These are phyloP conservation scores for Heliocidaris tuberculata DNA, from an alignment of 35 echinoderm and acorn worm species.

Conservation along the genomic window DNA sequence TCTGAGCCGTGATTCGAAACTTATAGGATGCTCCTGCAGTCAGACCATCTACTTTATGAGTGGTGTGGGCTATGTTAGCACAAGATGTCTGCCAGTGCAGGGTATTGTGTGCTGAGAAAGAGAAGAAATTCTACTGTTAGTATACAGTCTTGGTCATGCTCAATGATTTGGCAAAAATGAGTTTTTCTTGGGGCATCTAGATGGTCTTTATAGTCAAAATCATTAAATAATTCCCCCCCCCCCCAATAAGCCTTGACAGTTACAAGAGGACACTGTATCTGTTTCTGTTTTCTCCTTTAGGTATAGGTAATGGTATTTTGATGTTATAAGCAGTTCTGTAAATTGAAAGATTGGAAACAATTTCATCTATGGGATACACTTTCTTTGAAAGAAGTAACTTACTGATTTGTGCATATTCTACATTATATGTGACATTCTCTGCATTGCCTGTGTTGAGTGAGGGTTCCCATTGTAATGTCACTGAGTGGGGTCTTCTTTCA, in stretches of 20 bases:
- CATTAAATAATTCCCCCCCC: too few relatives aligned
- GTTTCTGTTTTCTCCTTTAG: neutral
- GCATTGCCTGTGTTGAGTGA: slow-evolving; percentile 63
- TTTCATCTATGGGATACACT: too few relatives aligned
- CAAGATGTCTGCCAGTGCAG: slow-evolving; percentile 63
- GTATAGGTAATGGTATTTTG: too few relatives aligned
- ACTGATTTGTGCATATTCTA: slow-evolving; percentile 79
- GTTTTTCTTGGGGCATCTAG: too few relatives aligned
- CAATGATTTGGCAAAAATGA: too few relatives aligned
- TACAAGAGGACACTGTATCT: neutral
- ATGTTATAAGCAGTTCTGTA: too few relatives aligned
- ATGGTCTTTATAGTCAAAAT: too few relatives aligned
- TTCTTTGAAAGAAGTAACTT: slow-evolving; percentile 27
- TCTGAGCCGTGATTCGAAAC: slow-evolving; percentile 78
- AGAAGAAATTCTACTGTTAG: neutral
- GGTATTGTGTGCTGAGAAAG: slow-evolving; percentile 44
- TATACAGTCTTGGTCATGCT: too few relatives aligned
- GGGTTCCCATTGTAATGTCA: slow-evolving; percentile 68
- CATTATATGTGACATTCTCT: slow-evolving; percentile 58
- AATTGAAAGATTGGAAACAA: too few relatives aligned
- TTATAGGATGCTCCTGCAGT: slow-evolving; percentile 55
- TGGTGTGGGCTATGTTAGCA: slow-evolving; percentile 55
- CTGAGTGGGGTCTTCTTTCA: slow-evolving; percentile 53
- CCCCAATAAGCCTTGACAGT: too few relatives aligned
- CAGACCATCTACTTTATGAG: slow-evolving; percentile 55